Conservation (phyloP, 2,113 vertebrate genomes). For the Gymnorhina tibicen region DNA sequence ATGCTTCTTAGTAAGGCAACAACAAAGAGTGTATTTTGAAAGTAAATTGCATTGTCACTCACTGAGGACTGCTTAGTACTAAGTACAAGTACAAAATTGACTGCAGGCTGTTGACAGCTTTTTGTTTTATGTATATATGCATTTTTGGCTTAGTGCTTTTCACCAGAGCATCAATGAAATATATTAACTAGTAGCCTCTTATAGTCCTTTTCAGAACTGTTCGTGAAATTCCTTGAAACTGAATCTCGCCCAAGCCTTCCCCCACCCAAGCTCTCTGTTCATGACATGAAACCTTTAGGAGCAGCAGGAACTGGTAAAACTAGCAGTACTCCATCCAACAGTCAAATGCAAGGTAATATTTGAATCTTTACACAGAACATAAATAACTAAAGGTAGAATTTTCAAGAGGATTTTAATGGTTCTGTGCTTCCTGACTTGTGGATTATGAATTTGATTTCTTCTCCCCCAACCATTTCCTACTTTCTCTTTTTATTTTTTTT, state of each 20-base stretch:
- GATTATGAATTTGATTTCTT: background rate
- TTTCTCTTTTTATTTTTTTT: background rate
- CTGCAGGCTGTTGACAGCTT: background rate
- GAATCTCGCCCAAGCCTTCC: conserved; percentile 88
- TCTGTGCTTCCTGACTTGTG: background rate
- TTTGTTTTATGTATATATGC: background rate
- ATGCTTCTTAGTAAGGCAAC: background rate
- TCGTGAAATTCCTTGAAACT: conserved; percentile 94
- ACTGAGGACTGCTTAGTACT: background rate
- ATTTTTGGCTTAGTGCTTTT: background rate
- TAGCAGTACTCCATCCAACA: background rate
- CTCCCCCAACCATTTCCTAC: background rate
- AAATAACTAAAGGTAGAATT: background rate
- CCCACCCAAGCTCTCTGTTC: conserved; percentile 82
- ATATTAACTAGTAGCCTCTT: conserved; percentile 1
- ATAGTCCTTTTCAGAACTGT: conserved; percentile 97
- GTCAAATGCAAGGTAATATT: conserved; percentile 72
- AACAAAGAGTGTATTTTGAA: background rate
- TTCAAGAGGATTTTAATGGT: background rate
- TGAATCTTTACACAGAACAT: background rate
- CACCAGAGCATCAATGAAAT: background rate
- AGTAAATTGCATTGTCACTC: background rate
- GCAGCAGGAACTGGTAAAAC: conserved; percentile 69
- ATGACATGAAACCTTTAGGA: conserved; percentile 82
- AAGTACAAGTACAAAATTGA: background rate